Base-by-base conservation (phyloP, 64 coral and sea anemone genomes). In the Porites australiensis region DNA sequence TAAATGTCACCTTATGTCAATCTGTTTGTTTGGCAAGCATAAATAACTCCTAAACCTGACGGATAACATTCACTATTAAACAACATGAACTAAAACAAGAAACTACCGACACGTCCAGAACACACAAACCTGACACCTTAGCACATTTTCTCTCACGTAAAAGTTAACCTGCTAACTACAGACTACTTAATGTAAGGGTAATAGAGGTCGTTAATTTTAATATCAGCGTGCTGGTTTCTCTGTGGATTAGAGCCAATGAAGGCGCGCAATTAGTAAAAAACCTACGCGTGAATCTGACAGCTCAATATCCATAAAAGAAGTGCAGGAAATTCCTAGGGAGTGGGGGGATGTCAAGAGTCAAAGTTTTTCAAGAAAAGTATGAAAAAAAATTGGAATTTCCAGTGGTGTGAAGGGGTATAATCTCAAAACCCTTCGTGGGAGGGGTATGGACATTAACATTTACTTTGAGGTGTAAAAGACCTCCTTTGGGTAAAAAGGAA, bases 1-100 rank as follows among this genome's bases (percentile, higher is more conserved):
- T 67, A 13, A 67, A 67, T n/a, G 64, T 67, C 64, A 67, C 64
- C 75, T n/a, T n/a, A 78, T 50, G 47, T 76, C 43, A 76, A 8
- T 72, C 27, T 55, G 75, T n/a, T 57, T 55, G 49, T 78, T 49
- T 78, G 0, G 75, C 75, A 78, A 19, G n/a, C 75, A 78, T 78
- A 78, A 57, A 19, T 78, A 50, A 78, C 75, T 53, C 22, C 50
- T 57, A 57, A 78, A 78, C 50, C 50, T n/a, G n/a, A n/a, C n/a
- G n/a, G n/a, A 78, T 78, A 55, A 78, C 75, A 78, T 78, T 78
- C 14, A 4, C 50, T 13, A 78, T 54, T 78, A 57, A 78, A n/a
- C 14, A 78, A 78, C 75, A 22, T 57, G 14, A 78, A 78, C 51
- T 50, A 78, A 78, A 78, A 78, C 75, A 78, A 78, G 75, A 78